phyloP scores from a whole-genome alignment of 2,113 vertebrate species.

The Brachirus orientalis region DNA sequence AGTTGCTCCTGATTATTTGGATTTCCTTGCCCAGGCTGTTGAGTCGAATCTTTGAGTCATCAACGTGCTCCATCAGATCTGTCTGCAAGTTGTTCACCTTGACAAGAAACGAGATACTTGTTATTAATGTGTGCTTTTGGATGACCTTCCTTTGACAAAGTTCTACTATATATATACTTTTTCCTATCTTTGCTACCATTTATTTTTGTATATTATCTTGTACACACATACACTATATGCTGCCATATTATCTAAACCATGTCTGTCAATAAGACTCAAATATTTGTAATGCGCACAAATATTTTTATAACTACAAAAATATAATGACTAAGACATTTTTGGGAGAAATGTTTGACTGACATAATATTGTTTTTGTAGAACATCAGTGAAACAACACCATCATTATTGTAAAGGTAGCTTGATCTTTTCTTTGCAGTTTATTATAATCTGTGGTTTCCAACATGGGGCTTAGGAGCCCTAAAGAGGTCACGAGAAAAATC shows the following conservation, averaged over 20 bases:
- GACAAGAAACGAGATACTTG: slow-evolving; percentile 14
- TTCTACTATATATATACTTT: slow-evolving; percentile 25
- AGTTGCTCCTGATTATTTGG: slow-evolving; percentile 67
- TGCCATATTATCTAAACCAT: slow-evolving; percentile 17
- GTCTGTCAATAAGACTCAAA: slow-evolving; percentile 20
- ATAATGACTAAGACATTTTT: slow-evolving; percentile 17
- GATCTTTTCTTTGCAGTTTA: not conserved
- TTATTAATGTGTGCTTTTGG: slow-evolving; percentile 24
- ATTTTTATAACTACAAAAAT: slow-evolving; percentile 43
- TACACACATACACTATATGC: slow-evolving; percentile 31
- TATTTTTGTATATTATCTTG: slow-evolving; percentile 35
- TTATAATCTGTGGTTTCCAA: not conserved
- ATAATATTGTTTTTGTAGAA: slow-evolving; percentile 12
- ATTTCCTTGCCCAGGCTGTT: slow-evolving; percentile 75
- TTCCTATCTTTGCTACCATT: slow-evolving; percentile 15
- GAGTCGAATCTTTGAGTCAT: slow-evolving; percentile 82
- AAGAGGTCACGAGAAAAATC: not conserved
- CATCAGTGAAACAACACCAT: slow-evolving; percentile 13
- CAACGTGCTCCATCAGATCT: slow-evolving; percentile 76
- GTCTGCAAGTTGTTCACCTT: slow-evolving; percentile 85
- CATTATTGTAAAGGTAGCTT: not conserved
- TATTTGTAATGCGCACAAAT: slow-evolving; percentile 33
- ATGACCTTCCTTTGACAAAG: slow-evolving; percentile 19
- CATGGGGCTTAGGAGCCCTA: not conserved
- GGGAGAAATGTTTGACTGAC: slow-evolving; percentile 19